phyloP scores from a whole-genome alignment of 2,113 vertebrate genomes.

The Dissostichus mawsoni region DNA sequence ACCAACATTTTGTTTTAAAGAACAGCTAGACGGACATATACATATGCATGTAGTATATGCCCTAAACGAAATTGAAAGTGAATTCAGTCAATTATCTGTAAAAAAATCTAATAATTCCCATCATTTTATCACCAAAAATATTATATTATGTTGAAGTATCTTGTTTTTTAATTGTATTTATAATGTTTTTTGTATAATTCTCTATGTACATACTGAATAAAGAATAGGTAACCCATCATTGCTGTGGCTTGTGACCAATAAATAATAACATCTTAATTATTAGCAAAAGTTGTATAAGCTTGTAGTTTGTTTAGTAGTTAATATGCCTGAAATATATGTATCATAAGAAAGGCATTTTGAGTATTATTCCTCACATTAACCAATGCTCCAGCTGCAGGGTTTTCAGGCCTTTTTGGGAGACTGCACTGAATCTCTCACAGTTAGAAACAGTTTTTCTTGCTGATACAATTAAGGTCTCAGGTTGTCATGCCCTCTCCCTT shows the following conservation, averaged over 20 bases:
- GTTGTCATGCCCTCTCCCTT: neutral
- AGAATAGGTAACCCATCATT: no score
- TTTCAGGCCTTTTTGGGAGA: neutral
- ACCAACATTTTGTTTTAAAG: slow-evolving; percentile 10
- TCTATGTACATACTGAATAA: no score
- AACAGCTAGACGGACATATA: neutral
- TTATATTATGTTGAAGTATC: neutral
- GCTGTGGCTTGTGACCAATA: no score
- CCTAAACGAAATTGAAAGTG: neutral
- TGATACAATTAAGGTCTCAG: no score
- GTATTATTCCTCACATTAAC: neutral
- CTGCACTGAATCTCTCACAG: neutral
- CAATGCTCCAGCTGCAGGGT: slow-evolving; percentile 7
- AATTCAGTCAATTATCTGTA: neutral
- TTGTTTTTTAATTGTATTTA: neutral
- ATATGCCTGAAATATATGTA: no score
- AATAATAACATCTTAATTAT: no score
- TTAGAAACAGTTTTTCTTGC: no score
- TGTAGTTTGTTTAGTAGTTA: no score
- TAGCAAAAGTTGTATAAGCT: no score
- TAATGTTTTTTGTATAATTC: no score
- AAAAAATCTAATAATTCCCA: neutral
- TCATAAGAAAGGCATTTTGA: neutral
- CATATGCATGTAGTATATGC: slow-evolving; percentile 4
- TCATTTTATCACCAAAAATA: no score